phyloP scores from a whole-genome alignment of 2,113 vertebrate genomes.

The Benthochromis sp. region DNA sequence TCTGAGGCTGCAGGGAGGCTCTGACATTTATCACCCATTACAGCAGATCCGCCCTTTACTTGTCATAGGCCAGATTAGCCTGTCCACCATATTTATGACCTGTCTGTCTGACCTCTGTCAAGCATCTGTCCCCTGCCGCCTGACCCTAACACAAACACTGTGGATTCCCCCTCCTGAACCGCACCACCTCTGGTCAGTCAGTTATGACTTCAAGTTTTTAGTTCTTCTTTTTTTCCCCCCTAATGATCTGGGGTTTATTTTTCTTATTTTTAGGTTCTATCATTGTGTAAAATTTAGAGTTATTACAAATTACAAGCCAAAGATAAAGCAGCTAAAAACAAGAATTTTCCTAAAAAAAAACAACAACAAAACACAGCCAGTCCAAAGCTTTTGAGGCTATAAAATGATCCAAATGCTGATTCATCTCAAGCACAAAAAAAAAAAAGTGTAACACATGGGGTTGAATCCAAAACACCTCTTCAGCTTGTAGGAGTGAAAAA shows the following conservation, averaged over 20 bases:
- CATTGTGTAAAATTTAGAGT: neutral
- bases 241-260: neutral
- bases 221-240: fast-evolving
- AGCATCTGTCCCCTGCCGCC: conserved; percentile 11
- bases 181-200: neutral
- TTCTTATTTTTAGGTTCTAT: neutral
- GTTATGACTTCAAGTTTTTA: neutral
- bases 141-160: conserved; percentile 14
- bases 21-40: conserved; percentile 60
- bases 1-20: conserved; percentile 33
- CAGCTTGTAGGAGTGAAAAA: neutral
- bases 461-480: neutral
- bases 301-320: neutral
- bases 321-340: neutral
- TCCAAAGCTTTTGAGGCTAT: neutral
- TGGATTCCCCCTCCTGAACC: neutral
- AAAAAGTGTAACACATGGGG: neutral
- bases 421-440: neutral
- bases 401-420: neutral
- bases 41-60: conserved; percentile 40
- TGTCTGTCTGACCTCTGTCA: conserved; percentile 43
- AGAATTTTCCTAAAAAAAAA: neutral
- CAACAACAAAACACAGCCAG: neutral
- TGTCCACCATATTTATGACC: conserved; percentile 52
- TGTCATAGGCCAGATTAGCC: conserved; percentile 50